Evolutionary conservation across 1,140 invertebrate genomes (phyloP).

Genomic region (Drosophila albomicans): DNA sequence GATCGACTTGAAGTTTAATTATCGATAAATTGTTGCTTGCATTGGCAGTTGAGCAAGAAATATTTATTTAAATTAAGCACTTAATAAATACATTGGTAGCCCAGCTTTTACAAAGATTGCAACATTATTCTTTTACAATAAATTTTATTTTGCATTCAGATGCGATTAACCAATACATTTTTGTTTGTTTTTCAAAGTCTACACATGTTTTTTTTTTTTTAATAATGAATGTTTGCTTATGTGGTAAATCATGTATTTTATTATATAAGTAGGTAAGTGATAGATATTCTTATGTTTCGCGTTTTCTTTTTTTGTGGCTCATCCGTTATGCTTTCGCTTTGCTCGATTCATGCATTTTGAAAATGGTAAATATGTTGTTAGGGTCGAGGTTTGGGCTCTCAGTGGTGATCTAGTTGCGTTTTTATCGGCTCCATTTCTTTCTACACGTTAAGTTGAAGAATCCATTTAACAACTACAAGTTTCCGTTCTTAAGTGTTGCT

Average conservation of each 20-base stretch:
- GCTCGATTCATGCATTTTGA: conserved; percentile 44
- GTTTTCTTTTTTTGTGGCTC: conserved; percentile 64
- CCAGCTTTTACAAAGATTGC: neutral
- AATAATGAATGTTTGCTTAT: conserved; percentile 74
- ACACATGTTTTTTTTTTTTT: conserved; percentile 57
- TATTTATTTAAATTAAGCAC: neutral
- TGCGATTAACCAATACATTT: conserved; percentile 71
- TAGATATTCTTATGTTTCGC: conserved; percentile 63
- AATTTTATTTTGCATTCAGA: conserved; percentile 78
- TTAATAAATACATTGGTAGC: too few relatives aligned
- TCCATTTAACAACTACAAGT: conserved; percentile 61
- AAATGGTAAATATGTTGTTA: conserved; percentile 48
- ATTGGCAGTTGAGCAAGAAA: neutral
- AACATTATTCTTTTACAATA: conserved; percentile 59
- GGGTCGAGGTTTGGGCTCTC: conserved; percentile 7
- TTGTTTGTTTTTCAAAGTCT: conserved; percentile 69
- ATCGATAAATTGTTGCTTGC: conserved; percentile 4
- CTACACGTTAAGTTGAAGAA: neutral
- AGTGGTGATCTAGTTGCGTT: conserved; percentile 4
- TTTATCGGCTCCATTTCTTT: conserved; percentile 25
- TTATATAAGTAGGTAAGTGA: conserved; percentile 77
- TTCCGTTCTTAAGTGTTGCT: conserved; percentile 82
- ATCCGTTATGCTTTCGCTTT: conserved; percentile 24
- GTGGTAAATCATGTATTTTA: conserved; percentile 71
- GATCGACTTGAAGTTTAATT: neutral